Evolutionary conservation across 2,888 invertebrate genomes (phyloP), one percentile per base, ranked within the genome.

Genomic region (Oxytorus armatus): DNA sequence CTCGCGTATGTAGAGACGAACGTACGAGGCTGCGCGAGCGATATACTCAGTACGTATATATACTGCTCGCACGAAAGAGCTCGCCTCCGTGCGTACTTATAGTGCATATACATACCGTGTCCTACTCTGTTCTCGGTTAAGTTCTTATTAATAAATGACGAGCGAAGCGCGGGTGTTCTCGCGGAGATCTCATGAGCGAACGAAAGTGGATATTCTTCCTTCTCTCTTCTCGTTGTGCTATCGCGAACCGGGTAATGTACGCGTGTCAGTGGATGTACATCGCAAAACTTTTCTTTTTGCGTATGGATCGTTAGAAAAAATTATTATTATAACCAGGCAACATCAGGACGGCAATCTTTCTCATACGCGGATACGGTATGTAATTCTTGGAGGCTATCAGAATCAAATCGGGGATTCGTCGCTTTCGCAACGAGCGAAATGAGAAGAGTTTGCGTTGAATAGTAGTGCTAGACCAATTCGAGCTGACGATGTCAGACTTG

Each of bases 401-500:
- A 79, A 23, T 44, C 61, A 55, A 69, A 69, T 3, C 3, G 78
- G 76, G 68, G 65, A 70, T 53, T 79, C 63, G 66, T 78, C 76
- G 44, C 23, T 70, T 76, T 61, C 61, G 55, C 74, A 61, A 72
- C 39, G 23, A 25, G 39, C 55, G 57, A 66, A 66, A 16, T 47
- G 42, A 51, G 49, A 25, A 51, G 51, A 51, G 51, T n/a, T 63
- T 65, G 66, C 36, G 65, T 68, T 63, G 66, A 29, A 68, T 59
- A 29, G 25, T 49, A 21, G 33, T 29, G 42, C 49, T 47, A 14
- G 16, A 36, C 5, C 63, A 55, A 68, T 47, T 53, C 72, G 61
- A 65, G 61, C 61, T 69, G 63, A 74, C 63, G 69, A 59, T 44
- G 59, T 8, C 44, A 51, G 53, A 21, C 29, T 70, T 57, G 65